These are phyloP conservation scores for Turritopsis dohrnii DNA, from an alignment of 30 jellyfish, hydroid and myxozoan genomes.

Conservation along the genomic window DNA sequence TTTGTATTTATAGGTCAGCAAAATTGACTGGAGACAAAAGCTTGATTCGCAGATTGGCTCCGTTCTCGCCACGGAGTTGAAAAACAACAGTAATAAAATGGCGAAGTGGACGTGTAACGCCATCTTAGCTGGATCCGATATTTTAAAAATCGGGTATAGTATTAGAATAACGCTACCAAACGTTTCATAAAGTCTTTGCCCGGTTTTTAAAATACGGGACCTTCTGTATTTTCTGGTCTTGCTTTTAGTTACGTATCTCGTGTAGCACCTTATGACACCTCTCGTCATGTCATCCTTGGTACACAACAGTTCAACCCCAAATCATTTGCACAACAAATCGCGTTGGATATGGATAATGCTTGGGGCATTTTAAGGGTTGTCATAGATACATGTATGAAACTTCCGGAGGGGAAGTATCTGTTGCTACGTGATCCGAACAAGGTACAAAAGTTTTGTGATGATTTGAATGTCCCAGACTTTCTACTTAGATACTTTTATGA, in stretches of 20 bases:
- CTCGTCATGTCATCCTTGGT: constrained; percentile 95
- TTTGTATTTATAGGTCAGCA: constrained; percentile 74
- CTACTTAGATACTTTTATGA: background rate
- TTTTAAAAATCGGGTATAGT: constrained; percentile 82
- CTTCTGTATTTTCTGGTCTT: too few relatives aligned
- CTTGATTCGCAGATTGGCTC: constrained; percentile 98
- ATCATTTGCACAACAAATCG: constrained; percentile 94
- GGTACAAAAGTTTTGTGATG: constrained; percentile 35
- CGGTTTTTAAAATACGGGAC: too few relatives aligned
- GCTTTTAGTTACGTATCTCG: constrained; percentile 80
- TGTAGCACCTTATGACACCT: constrained; percentile 65
- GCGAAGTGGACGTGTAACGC: constrained; percentile 99
- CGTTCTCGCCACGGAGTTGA: constrained; percentile 92
- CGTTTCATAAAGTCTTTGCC: too few relatives aligned
- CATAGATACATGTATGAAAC: constrained; percentile 76
- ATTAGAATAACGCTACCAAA: too few relatives aligned
- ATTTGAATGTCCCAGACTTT: background rate
- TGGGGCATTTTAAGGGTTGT: constrained; percentile 96
- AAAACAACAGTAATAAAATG: constrained; percentile 93
- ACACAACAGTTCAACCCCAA: constrained; percentile 98
- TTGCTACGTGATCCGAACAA: constrained; percentile 89
- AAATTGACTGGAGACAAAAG: constrained; percentile 94
- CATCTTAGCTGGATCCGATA: constrained; percentile 88
- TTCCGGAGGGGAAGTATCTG: constrained; percentile 96
- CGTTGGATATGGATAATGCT: constrained; percentile 94